These are phyloP conservation scores for Noctua janthina DNA, from an alignment of 2,888 invertebrate species.

Conservation along the genomic window DNA sequence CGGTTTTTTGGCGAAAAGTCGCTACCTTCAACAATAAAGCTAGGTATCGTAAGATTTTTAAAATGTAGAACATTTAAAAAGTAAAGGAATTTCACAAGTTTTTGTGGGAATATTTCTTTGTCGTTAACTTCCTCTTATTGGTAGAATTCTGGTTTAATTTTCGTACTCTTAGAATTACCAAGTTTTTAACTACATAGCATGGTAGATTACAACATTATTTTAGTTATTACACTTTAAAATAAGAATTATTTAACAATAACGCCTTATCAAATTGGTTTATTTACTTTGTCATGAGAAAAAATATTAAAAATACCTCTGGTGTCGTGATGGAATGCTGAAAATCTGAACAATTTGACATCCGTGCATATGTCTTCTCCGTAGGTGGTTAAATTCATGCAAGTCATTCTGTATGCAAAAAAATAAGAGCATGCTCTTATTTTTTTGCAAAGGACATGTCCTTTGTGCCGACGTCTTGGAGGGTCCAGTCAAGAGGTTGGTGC, in stretches of 20 bases:
- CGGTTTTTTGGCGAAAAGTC: not conserved
- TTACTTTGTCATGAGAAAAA: not conserved
- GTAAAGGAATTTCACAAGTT: not conserved
- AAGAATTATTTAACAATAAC: not conserved
- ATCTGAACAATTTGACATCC: slow-evolving; percentile 23
- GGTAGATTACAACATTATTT: not conserved
- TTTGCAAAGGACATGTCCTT: no score
- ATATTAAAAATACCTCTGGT: not conserved
- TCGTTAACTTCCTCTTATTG: not conserved
- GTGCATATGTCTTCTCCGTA: slow-evolving; percentile 28
- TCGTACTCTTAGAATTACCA: not conserved
- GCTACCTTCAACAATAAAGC: not conserved
- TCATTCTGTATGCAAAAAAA: slow-evolving; percentile 62
- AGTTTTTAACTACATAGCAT: not conserved
- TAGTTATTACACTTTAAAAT: not conserved
- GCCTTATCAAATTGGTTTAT: not conserved
- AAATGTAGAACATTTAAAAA: not conserved
- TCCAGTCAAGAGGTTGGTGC: slow-evolving; percentile 35
- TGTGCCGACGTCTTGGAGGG: slow-evolving; percentile 64
- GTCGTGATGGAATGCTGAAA: slow-evolving; percentile 12
- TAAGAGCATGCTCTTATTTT: no score
- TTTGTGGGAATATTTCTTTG: not conserved
- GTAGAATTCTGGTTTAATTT: not conserved
- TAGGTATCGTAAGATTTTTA: not conserved
- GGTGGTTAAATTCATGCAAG: slow-evolving; percentile 57